A percentile compares a stretch with the other conserved stretches of the same genome.
Conservation (phyloP, 1,140 invertebrate genomes). For the Hestina assimilis region DNA sequence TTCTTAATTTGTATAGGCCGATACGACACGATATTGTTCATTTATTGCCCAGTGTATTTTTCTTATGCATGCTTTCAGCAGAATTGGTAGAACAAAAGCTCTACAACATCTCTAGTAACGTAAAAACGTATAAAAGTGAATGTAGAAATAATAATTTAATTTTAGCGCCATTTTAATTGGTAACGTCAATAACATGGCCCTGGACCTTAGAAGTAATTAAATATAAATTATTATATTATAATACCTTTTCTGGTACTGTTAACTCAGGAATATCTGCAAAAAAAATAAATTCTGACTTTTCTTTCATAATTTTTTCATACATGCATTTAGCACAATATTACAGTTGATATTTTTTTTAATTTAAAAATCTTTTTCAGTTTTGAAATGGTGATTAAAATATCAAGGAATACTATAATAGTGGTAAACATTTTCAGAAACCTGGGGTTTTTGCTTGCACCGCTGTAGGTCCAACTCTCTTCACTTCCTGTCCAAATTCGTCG, state of each 20-base stretch:
- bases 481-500: conserved; percentile 51
- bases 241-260: conserved; percentile 43
- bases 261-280: conserved; percentile 52
- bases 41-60: too few relatives aligned
- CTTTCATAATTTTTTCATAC: too few relatives aligned
- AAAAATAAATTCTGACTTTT: conserved; percentile 23
- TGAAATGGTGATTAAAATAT: not conserved
- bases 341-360: too few relatives aligned
- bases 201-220: not conserved
- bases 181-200: not conserved
- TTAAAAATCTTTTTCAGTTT: not conserved
- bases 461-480: conserved; percentile 60
- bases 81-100: too few relatives aligned
- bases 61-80: too few relatives aligned
- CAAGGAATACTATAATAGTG: not conserved
- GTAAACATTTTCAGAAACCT: conserved; percentile 35
- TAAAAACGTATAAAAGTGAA: too few relatives aligned
- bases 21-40: too few relatives aligned
- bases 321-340: too few relatives aligned
- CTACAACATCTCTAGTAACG: too few relatives aligned
- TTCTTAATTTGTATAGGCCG: too few relatives aligned
- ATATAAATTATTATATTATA: conserved; percentile 2
- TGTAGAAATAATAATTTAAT: too few relatives aligned
- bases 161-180: not conserved
- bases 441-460: conserved; percentile 60